Percentiles rank a stretch among this genome's conserved stretches.
phyloP scores from a whole-genome alignment of 2,797 vertebrate species.

The Menidia menidia region DNA sequence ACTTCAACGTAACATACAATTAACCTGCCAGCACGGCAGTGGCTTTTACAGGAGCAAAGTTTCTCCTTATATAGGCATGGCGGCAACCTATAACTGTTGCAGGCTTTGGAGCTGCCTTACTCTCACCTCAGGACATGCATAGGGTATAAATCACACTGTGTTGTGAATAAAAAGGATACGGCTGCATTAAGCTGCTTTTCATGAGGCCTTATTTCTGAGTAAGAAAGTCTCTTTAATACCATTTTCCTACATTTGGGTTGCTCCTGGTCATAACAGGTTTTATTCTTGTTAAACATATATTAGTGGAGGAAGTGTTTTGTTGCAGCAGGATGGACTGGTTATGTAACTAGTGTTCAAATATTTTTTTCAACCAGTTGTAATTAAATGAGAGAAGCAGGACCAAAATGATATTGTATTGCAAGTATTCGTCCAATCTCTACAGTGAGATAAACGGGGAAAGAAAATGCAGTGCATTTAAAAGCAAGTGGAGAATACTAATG shows the following conservation, averaged over 20 bases:
- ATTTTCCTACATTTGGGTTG: slow-evolving; percentile 12
- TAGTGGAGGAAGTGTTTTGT: slow-evolving; percentile 8
- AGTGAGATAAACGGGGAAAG: not conserved
- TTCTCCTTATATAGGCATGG: slow-evolving; percentile 70
- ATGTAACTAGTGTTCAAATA: slow-evolving; percentile 13
- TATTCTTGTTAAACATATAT: slow-evolving; percentile 6
- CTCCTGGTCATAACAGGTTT: slow-evolving; percentile 23
- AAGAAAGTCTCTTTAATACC: slow-evolving; percentile 9
- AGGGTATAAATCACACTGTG: slow-evolving; percentile 49
- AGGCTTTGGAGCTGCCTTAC: slow-evolving; percentile 19
- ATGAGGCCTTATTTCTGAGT: slow-evolving; percentile 18
- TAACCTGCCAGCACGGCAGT: slow-evolving; percentile 67
- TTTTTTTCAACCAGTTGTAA: slow-evolving; percentile 1
- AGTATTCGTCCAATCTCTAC: rapidly evolving
- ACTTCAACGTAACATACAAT: slow-evolving; percentile 63
- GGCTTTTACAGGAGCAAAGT: slow-evolving; percentile 42
- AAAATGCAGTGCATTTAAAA: not conserved
- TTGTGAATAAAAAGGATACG: slow-evolving; percentile 42
- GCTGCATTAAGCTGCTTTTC: slow-evolving; percentile 38
- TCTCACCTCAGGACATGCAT: slow-evolving; percentile 46
- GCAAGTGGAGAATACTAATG: not conserved
- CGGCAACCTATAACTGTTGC: slow-evolving; percentile 31
- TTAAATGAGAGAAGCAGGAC: not conserved
- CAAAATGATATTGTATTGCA: not conserved
- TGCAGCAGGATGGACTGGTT: slow-evolving; percentile 7